Base-by-base conservation (phyloP, 2,797 vertebrate genomes). In the Pipistrellus nathusii region DNA sequence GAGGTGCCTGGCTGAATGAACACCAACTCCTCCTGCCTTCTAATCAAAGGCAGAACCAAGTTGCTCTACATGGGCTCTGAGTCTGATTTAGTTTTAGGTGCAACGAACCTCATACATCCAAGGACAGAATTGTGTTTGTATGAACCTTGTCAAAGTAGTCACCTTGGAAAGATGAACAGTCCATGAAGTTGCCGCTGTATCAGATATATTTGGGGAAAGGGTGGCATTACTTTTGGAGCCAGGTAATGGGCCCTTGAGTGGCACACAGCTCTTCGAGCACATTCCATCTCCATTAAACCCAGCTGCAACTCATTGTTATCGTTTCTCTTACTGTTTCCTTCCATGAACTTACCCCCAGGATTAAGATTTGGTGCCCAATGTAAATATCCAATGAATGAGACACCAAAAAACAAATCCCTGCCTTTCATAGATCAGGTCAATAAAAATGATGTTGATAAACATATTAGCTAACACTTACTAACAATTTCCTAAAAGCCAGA, bases 371-470 rank as follows among this genome's bases (percentile, higher is more conserved):
- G 18, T 81, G 78, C 82, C 4, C 20, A 64, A 0, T 25, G 2
- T 80, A 73, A 81, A 84, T 68, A 71, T 27, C 35, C 53, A 73
- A 93, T 69, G 23, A 84, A 85, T 87, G 14, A 85, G 21, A 69
- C 12, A 57, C 12, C n/a, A 51, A 17, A 88, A 92, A 51, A 4
- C 59, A 77, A 20, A 25, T 4, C 38, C 32, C 17, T 84, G 53
- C 4, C 38, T 75, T 80, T 93, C 35, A 78, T 25, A 93, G 21
- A 15, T 62, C 53, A 77, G 9, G 72, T 86, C 5, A 69, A 80
- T 30, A 85, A 93, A 90, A 81, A 77, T 90, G 21, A 85, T 44
- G 32, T 10, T 68, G 6, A 92, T 48, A 76, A 46, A 77, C 14
- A 75, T 75, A 55, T 32, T 75, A 73, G 25, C 6, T 48, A 53